Percentiles rank a stretch among this genome's conserved stretches.
phyloP scores from a whole-genome alignment of 2,888 invertebrate species.

The Aporophyla nigra region DNA sequence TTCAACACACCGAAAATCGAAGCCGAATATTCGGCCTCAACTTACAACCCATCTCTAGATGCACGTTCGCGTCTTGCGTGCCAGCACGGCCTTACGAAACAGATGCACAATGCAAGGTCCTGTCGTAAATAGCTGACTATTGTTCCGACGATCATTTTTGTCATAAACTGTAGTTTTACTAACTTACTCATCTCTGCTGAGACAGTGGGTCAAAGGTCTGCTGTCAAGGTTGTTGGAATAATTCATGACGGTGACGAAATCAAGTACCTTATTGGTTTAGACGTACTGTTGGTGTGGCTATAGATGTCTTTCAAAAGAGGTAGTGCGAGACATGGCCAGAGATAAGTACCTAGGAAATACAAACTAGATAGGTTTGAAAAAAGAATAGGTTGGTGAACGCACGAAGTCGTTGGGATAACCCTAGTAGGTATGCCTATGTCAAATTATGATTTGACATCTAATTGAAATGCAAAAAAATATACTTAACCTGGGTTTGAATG shows the following conservation, averaged over 20 bases:
- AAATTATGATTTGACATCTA: background rate
- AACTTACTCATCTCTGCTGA: slow-evolving; percentile 45
- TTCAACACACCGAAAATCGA: background rate
- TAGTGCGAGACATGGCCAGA: background rate
- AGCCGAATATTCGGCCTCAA: slow-evolving; percentile 29
- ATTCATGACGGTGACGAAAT: slow-evolving; percentile 36
- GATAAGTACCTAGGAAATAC: background rate
- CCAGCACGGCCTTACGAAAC: slow-evolving; percentile 58
- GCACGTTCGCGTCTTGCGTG: slow-evolving; percentile 50
- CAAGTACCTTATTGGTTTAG: background rate
- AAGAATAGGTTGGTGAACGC: too few relatives aligned
- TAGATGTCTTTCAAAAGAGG: background rate
- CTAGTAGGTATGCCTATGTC: too few relatives aligned
- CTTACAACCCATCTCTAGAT: slow-evolving; percentile 18
- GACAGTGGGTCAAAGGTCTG: slow-evolving; percentile 52
- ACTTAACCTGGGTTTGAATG: too few relatives aligned
- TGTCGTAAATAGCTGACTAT: slow-evolving; percentile 59
- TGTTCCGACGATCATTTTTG: slow-evolving; percentile 63
- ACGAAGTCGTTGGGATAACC: too few relatives aligned
- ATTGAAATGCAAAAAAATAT: too few relatives aligned
- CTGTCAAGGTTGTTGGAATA: slow-evolving; percentile 35
- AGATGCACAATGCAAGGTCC: slow-evolving; percentile 66
- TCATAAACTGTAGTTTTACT: slow-evolving; percentile 55
- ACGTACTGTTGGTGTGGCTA: background rate
- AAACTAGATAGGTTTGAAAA: background rate